Evolutionary conservation across 1,140 invertebrate genomes (phyloP).

Genomic region (Homalodisca vitripennis): DNA sequence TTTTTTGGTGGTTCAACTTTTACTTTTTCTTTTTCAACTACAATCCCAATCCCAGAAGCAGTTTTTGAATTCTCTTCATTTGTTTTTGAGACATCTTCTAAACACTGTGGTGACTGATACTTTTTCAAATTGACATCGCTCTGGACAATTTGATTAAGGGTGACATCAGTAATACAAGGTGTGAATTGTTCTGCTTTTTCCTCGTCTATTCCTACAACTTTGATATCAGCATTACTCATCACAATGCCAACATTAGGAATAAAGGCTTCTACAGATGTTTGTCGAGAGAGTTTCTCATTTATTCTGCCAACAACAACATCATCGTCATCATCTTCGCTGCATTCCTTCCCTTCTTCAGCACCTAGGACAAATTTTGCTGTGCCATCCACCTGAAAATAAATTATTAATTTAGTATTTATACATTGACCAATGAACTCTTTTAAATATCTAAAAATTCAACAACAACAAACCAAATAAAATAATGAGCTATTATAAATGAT

Average conservation of each 20-base stretch:
- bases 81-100: neutral
- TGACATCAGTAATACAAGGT: slow-evolving; percentile 2
- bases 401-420: slow-evolving; percentile 20
- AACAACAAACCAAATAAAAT: no score
- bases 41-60: neutral
- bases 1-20: slow-evolving; percentile 42
- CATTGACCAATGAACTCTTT: no score
- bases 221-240: slow-evolving; percentile 49
- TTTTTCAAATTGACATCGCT: slow-evolving; percentile 10
- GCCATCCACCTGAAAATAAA: neutral
- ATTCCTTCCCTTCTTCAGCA: slow-evolving; percentile 38
- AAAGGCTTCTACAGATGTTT: slow-evolving; percentile 52
- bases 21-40: slow-evolving; percentile 27
- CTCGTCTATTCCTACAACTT: neutral
- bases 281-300: slow-evolving; percentile 48
- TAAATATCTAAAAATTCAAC: no score
- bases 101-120: neutral
- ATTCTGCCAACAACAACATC: slow-evolving; percentile 54
- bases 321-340: slow-evolving; percentile 51
- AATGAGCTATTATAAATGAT: no score
- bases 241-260: slow-evolving; percentile 64
- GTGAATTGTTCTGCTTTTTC: neutral
- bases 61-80: slow-evolving; percentile 21
- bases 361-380: neutral
- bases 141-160: neutral